Percentiles rank a stretch among this genome's conserved stretches.
phyloP scores from a whole-genome alignment of 2,888 invertebrate species.

The Pyrrhosoma nymphula region DNA sequence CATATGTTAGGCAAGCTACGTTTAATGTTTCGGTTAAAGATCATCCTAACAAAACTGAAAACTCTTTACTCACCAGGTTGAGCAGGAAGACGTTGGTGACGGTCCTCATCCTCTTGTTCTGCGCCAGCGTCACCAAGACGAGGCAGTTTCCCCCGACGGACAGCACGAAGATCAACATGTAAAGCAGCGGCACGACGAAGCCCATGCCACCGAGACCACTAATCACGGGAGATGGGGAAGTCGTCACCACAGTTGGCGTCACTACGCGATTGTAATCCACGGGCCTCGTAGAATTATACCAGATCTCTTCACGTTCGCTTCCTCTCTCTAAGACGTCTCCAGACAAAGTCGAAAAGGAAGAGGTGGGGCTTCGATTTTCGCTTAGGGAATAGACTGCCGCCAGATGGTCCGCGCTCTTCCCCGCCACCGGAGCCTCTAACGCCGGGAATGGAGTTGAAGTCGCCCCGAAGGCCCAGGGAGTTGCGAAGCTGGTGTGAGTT shows the following conservation, averaged over 20 bases:
- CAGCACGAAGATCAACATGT: conserved; percentile 81
- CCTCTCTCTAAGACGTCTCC: too few relatives aligned
- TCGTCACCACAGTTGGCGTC: not conserved
- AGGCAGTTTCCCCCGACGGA: conserved; percentile 82
- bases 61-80: conserved; percentile 76
- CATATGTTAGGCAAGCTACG: too few relatives aligned
- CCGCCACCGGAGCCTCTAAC: not conserved
- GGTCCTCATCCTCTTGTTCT: conserved; percentile 81
- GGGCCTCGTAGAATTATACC: not conserved
- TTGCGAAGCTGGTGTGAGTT: not conserved
- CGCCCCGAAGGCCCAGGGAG: not conserved
- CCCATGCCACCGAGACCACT: not conserved
- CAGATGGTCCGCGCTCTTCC: not conserved
- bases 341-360: too few relatives aligned
- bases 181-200: conserved; percentile 79
- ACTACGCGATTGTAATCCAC: not conserved
- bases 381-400: too few relatives aligned
- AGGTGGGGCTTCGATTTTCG: too few relatives aligned
- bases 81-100: conserved; percentile 80
- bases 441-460: not conserved
- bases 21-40: too few relatives aligned
- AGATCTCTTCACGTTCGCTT: not conserved
- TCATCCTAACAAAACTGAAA: too few relatives aligned
- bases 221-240: not conserved
- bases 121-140: conserved; percentile 81